Evolutionary conservation across 2,113 vertebrate species (phyloP).

Genomic region (Tangachromis dhanisi): DNA sequence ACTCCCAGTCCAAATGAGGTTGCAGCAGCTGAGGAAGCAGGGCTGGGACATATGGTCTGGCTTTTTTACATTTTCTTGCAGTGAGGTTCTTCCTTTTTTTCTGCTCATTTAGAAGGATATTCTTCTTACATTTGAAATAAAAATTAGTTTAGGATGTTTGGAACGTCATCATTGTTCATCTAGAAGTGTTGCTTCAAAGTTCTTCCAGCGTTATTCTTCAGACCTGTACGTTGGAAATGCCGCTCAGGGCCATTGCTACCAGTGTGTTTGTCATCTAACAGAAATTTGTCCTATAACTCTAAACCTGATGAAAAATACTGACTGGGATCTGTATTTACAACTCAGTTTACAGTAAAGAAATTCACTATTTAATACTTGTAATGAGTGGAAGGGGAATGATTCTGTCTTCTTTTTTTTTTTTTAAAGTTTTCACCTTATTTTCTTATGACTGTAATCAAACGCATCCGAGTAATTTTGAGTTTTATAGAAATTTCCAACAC

Average conservation of each 20-base stretch:
- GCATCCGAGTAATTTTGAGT: neutral
- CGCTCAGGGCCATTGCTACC: neutral
- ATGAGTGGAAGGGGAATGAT: neutral
- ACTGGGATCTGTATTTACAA: neutral
- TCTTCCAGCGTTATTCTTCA: neutral
- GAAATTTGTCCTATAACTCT: too few relatives aligned
- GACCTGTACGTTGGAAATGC: neutral
- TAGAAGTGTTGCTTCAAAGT: neutral
- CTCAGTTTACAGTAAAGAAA: neutral
- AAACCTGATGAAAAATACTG: neutral
- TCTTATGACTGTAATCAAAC: neutral
- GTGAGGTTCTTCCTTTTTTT: neutral
- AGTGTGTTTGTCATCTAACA: neutral
- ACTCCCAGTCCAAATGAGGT: neutral
- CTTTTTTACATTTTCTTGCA: neutral
- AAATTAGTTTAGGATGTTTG: neutral
- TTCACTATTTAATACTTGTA: neutral
- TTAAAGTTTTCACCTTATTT: neutral
- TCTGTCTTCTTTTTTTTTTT: accelerated
- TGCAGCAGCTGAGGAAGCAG: neutral
- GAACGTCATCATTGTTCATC: neutral
- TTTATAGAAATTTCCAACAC: neutral
- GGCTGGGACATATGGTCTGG: neutral
- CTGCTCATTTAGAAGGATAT: neutral
- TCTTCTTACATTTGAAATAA: neutral